These are phyloP conservation scores for Helleia helle DNA, from an alignment of 2,888 invertebrate genomes.

Conservation along the genomic window DNA sequence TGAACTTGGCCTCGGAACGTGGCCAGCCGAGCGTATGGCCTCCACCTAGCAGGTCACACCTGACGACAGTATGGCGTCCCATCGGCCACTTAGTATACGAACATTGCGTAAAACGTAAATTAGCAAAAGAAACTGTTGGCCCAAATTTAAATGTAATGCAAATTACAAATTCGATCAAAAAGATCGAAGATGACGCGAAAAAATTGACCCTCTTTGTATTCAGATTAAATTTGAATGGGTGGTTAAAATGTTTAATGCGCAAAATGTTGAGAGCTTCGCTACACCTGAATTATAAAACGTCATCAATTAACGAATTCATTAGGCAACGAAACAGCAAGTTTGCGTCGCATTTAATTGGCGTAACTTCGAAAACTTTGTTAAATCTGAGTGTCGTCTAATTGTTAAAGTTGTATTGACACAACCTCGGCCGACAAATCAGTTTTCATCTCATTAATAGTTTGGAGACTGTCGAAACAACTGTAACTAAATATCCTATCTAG, in stretches of 20 bases:
- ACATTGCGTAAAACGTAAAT: no score
- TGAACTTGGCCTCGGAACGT: conserved; percentile 69
- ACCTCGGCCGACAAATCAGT: conserved; percentile 18
- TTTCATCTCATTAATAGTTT: conserved; percentile 20
- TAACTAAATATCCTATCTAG: conserved; percentile 18
- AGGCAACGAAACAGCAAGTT: conserved; percentile 5
- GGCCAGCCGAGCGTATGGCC: conserved; percentile 42
- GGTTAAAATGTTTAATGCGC: no score
- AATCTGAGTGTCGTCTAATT: conserved; percentile 19
- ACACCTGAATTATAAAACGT: no score
- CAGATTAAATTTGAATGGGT: no score
- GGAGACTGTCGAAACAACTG: conserved; percentile 11
- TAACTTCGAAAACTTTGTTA: conserved; percentile 22
- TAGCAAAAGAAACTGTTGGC: no score
- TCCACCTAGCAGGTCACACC: conserved; percentile 60
- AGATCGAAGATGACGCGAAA: background rate
- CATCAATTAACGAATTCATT: background rate
- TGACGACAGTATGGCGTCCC: no score
- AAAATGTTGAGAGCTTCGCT: no score
- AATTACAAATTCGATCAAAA: background rate
- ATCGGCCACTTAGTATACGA: no score
- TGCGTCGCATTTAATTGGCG: conserved; percentile 20
- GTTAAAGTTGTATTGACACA: conserved; percentile 17
- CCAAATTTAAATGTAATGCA: background rate
- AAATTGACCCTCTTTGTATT: background rate